phyloP scores from a whole-genome alignment of 1,140 invertebrate genomes.

The Mylabris phalerata region DNA sequence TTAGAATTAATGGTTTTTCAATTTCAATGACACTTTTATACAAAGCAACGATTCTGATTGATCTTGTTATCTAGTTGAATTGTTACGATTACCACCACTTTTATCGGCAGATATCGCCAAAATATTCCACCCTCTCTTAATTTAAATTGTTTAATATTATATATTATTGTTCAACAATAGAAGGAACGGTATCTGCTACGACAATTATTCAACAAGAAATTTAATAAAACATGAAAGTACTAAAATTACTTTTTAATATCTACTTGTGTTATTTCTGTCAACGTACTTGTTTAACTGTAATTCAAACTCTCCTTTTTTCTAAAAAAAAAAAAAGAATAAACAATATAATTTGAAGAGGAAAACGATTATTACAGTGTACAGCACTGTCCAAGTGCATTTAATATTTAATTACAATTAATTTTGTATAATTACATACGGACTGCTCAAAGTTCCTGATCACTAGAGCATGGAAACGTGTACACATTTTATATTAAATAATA shows the following conservation, averaged over 20 bases:
- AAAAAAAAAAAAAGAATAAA: constrained; percentile 6
- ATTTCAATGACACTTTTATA: constrained; percentile 28
- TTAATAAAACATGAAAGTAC: constrained; percentile 15
- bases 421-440: constrained; percentile 11
- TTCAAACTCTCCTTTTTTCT: constrained; percentile 6
- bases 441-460: constrained; percentile 8
- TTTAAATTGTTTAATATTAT: not conserved
- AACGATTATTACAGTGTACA: constrained; percentile 13
- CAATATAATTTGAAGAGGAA: constrained; percentile 17
- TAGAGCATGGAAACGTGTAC: constrained; percentile 10
- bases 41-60: constrained; percentile 9
- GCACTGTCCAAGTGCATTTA: constrained; percentile 13
- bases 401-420: constrained; percentile 19
- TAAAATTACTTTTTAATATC: constrained; percentile 17
- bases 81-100: not conserved
- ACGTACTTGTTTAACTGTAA: constrained; percentile 15
- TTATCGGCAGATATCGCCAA: too few relatives aligned
- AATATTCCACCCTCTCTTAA: too few relatives aligned
- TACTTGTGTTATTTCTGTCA: constrained; percentile 6
- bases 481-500: not conserved
- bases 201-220: constrained; percentile 15
- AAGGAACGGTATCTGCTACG: constrained; percentile 2
- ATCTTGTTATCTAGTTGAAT: constrained; percentile 12
- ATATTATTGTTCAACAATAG: not conserved
- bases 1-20: constrained; percentile 35